Conservation (phyloP, 2,113 vertebrate genomes). For the Numida meleagris region DNA sequence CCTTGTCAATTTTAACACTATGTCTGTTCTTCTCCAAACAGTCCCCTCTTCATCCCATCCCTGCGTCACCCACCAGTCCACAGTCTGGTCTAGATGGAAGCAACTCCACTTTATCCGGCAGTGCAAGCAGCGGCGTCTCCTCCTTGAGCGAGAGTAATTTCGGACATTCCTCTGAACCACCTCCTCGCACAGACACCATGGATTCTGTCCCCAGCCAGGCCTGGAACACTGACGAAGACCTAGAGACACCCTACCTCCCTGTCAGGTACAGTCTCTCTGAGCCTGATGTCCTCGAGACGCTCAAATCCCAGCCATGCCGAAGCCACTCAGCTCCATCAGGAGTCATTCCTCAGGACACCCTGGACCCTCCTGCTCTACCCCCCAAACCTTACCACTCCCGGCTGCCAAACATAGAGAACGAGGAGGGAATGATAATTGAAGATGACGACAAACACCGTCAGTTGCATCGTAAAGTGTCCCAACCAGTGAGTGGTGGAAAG, state of each 20-base stretch:
- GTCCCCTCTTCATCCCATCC: slow-evolving; percentile 95
- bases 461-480: slow-evolving; percentile 86
- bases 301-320: slow-evolving; percentile 92
- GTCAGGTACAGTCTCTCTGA: slow-evolving; percentile 93
- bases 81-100: slow-evolving; percentile 94
- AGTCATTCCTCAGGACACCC: slow-evolving; percentile 85
- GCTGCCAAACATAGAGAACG: slow-evolving; percentile 79
- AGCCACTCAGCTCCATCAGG: slow-evolving; percentile 89
- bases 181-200: slow-evolving; percentile 88
- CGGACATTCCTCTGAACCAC: slow-evolving; percentile 83
- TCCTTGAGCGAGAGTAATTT: slow-evolving; percentile 96
- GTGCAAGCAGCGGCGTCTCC: slow-evolving; percentile 95
- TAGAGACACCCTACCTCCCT: slow-evolving; percentile 90
- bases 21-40: slow-evolving; percentile 67
- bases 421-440: slow-evolving; percentile 86
- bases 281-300: slow-evolving; percentile 88
- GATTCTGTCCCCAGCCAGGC: slow-evolving; percentile 92
- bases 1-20: slow-evolving; percentile 29
- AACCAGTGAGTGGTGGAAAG: slow-evolving; percentile 83
- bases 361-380: slow-evolving; percentile 84
- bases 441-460: slow-evolving; percentile 88
- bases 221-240: slow-evolving; percentile 90
- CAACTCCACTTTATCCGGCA: slow-evolving; percentile 94
- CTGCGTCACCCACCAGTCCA: slow-evolving; percentile 93
- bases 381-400: slow-evolving; percentile 90